A percentile compares a stretch with the other conserved stretches of the same genome.
phyloP scores from a whole-genome alignment of 2,888 invertebrate genomes.

The Noctuana brunneofusca region DNA sequence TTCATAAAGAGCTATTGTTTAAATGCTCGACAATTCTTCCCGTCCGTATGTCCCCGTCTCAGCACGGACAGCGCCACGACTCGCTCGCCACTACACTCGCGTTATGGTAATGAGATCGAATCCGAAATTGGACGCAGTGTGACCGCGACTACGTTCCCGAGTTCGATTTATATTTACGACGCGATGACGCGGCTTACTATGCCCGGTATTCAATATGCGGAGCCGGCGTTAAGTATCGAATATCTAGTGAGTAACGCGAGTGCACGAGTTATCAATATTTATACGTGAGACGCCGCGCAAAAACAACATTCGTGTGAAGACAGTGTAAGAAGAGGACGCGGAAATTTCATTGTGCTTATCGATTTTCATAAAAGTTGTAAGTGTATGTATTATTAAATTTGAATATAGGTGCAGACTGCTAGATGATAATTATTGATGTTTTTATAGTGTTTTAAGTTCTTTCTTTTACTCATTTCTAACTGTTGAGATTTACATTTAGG shows the following conservation, averaged over 20 bases:
- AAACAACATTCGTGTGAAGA: constrained; percentile 49
- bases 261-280: constrained; percentile 42
- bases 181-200: constrained; percentile 37
- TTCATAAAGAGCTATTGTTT: too few species aligned
- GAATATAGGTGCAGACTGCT: not conserved
- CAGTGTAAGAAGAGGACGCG: constrained; percentile 21
- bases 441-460: not conserved
- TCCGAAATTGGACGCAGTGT: constrained; percentile 73
- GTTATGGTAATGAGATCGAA: constrained; percentile 77
- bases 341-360: constrained; percentile 7
- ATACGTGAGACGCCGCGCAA: constrained; percentile 44
- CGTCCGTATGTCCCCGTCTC: constrained; percentile 35
- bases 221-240: constrained; percentile 29
- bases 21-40: not conserved
- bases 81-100: constrained; percentile 56
- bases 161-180: constrained; percentile 52
- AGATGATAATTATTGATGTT: not conserved
- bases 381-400: not conserved
- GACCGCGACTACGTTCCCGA: constrained; percentile 54
- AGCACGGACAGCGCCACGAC: constrained; percentile 49
- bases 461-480: not conserved
- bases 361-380: constrained; percentile 1
- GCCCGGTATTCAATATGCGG: constrained; percentile 28
- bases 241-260: constrained; percentile 22
- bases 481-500: not conserved